Percentiles rank a stretch among this genome's conserved stretches.
Conservation (phyloP, 2,113 vertebrate genomes). For the Paralichthys olivaceus region DNA sequence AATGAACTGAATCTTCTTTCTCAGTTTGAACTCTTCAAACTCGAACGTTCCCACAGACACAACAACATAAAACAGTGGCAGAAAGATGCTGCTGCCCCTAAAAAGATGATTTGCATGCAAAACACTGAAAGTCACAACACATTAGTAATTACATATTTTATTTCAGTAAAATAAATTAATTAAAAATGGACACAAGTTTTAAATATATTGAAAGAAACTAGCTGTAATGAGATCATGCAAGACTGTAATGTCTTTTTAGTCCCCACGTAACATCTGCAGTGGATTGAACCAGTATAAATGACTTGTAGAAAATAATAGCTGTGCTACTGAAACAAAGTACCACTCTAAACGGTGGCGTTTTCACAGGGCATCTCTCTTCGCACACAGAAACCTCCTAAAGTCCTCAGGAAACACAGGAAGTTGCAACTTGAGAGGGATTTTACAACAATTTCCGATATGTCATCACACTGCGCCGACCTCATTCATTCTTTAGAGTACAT, state of each 20-base stretch:
- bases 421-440: conserved; percentile 38
- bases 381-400: conserved; percentile 52
- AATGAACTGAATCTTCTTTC: not conserved
- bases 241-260: conserved; percentile 72
- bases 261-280: conserved; percentile 66
- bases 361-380: conserved; percentile 54
- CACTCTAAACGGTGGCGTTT: conserved; percentile 65
- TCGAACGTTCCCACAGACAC: no score
- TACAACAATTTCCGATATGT: conserved; percentile 46
- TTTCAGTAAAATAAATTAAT: conserved; percentile 80
- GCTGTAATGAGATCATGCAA: conserved; percentile 81
- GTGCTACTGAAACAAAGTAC: conserved; percentile 77
- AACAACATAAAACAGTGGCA: not conserved
- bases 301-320: conserved; percentile 74
- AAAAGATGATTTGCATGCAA: not conserved
- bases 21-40: not conserved
- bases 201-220: conserved; percentile 80
- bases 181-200: conserved; percentile 81
- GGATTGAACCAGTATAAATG: conserved; percentile 74
- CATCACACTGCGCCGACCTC: conserved; percentile 36
- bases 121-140: conserved; percentile 20
- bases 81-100: no score
- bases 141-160: conserved; percentile 81
- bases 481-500: conserved; percentile 30
- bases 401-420: conserved; percentile 54